Evolutionary conservation across 2,888 invertebrate species (phyloP).

Genomic region (Imbricaverruca yamaguchii): DNA sequence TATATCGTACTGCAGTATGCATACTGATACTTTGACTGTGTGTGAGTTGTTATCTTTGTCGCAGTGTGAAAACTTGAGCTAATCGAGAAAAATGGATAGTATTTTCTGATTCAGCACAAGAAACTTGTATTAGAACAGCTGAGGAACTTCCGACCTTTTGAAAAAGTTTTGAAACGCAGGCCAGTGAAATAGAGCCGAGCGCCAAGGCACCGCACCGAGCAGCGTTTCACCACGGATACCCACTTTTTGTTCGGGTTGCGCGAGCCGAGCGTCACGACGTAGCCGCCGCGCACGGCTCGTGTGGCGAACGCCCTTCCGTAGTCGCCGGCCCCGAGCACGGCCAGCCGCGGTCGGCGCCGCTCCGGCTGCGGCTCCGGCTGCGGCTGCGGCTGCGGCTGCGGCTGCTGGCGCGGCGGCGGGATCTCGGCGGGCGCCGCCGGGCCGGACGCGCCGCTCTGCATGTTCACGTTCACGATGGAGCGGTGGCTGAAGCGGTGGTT

Average conservation of each 20-base stretch:
- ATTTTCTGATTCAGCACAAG: no score
- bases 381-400: not conserved
- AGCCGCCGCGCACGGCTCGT: constrained; percentile 30
- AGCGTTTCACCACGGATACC: not conserved
- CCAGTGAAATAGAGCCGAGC: no score
- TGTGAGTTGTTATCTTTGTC: no score
- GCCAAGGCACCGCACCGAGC: no score
- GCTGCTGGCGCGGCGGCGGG: not conserved
- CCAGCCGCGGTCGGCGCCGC: not conserved
- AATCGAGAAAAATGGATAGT: no score
- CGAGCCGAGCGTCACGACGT: constrained; percentile 31
- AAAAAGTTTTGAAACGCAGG: no score
- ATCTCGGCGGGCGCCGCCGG: not conserved
- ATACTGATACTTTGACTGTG: no score
- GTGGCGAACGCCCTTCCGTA: constrained; percentile 32
- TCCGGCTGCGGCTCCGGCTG: not conserved
- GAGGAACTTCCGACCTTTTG: no score
- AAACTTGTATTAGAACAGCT: no score
- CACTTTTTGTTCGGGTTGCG: constrained; percentile 13
- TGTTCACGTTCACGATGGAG: not conserved
- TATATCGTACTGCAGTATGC: no score
- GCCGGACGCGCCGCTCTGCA: not conserved
- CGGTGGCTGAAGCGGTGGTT: not conserved
- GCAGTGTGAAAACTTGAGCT: no score
- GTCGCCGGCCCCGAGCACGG: constrained; percentile 31